Conservation (phyloP, 2,113 vertebrate species). For the Varanus komodoensis region DNA sequence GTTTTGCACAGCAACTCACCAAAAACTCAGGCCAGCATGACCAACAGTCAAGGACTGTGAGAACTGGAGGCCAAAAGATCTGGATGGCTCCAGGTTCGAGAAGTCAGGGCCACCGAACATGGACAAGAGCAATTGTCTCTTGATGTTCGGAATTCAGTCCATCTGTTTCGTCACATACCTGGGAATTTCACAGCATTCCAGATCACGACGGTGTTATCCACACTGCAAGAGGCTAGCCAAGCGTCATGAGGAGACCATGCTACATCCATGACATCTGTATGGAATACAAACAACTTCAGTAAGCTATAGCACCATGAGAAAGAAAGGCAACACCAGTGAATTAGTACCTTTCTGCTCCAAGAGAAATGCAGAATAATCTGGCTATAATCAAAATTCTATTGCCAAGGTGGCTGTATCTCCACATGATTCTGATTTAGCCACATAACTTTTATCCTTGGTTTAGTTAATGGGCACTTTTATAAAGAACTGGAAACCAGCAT, state of each 20-base stretch:
- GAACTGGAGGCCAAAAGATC: neutral
- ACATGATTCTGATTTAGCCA: neutral
- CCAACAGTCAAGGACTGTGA: neutral
- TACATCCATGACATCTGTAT: slow-evolving; percentile 97
- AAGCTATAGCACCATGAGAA: neutral
- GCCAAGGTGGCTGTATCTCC: neutral
- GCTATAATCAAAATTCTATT: neutral
- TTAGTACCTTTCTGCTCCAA: neutral
- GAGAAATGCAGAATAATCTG: neutral
- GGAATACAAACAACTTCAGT: slow-evolving; percentile 10
- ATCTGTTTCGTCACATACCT: slow-evolving; percentile 75
- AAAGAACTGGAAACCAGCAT: too few species aligned
- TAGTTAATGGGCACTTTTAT: too few species aligned
- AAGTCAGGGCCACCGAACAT: neutral
- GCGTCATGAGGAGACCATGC: slow-evolving; percentile 97
- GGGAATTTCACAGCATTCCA: slow-evolving; percentile 98
- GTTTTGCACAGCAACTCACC: neutral
- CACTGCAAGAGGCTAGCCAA: slow-evolving; percentile 97
- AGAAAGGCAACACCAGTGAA: too few species aligned
- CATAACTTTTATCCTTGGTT: too few species aligned
- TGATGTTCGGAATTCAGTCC: neutral
- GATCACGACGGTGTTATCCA: slow-evolving; percentile 98
- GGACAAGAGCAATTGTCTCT: neutral
- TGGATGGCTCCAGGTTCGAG: too few species aligned
- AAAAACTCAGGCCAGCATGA: too few species aligned